Evolutionary conservation across 92 coral and sea anemone genomes (phyloP).

Genomic region (Phenganax subtilis): DNA sequence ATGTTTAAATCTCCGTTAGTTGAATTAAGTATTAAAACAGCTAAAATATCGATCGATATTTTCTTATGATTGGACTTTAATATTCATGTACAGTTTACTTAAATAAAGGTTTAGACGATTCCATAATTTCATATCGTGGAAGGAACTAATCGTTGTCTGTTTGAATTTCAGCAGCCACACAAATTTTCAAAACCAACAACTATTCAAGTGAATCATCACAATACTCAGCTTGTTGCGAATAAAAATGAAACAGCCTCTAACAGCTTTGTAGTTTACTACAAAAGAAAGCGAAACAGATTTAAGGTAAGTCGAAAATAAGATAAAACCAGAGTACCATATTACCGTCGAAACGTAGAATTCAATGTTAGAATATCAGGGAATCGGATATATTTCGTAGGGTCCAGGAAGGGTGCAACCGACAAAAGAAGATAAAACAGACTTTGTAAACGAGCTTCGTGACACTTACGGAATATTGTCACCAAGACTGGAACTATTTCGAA

Average conservation of each 20-base stretch:
- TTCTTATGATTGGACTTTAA: no score
- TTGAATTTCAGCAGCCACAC: neutral
- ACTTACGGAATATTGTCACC: constrained; percentile 74
- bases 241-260: constrained; percentile 68
- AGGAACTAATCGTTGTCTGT: no score
- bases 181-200: neutral
- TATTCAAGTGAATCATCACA: neutral
- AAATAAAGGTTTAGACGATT: no score
- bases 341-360: no score
- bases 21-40: no score
- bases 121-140: no score
- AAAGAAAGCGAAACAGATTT: constrained; percentile 59
- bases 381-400: constrained; percentile 44
- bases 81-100: no score
- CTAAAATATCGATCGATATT: no score
- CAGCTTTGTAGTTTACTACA: constrained; percentile 77
- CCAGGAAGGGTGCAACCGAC: constrained; percentile 79
- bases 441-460: constrained; percentile 71
- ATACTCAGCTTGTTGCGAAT: constrained; percentile 38
- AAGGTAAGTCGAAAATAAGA: constrained; percentile 48
- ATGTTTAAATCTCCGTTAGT: neutral
- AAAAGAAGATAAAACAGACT: constrained; percentile 70
- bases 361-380: no score
- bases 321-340: no score
- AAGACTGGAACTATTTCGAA: constrained; percentile 75